Evolutionary conservation across 2,113 vertebrate species (phyloP), one percentile per base, ranked within the genome.

Genomic region (Nothoprocta perdicaria): DNA sequence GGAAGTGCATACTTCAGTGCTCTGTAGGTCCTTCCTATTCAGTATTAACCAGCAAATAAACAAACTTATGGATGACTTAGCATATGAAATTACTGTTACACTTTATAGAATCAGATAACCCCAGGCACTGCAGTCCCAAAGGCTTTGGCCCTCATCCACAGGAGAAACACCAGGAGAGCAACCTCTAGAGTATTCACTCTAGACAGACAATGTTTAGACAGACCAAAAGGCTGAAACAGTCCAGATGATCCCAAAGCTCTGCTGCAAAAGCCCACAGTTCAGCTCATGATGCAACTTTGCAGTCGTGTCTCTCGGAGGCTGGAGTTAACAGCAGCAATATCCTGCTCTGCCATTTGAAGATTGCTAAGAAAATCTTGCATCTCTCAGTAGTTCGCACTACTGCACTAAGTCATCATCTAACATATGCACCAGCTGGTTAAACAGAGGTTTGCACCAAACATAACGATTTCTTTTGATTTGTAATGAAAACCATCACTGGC

Each of bases 391-490:
- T 55, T 81, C 43, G 19, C 5, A 2, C 38, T 86, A 4, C 1
- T 75, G 46, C 38, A 43, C 52, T 50, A 72, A 55, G 33, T 72
- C 74, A 80, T 52, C 77, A 86, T 52, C 66, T 62, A 95, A 80
- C 60, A 69, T 1, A 0, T 72, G 72, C 45, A 74, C 79, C 91
- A 92, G 84, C 84, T 93, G 84, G 50, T 84, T 69, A 95, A 95
- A 86, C 63, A 93, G n/a, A 80, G 55, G 17, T 77, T 87, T 87
- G 78, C 53, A 80, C 19, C 0, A 6, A 89, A 87, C 62, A 72
- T 40, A 95, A 90, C 76, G 60, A 60, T 83, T 92, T 87, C 63
- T 93, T 94, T 91, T 94, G 58, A 91, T 87, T 91, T 85, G 63
- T 78, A 85, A 89, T 87, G 40, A 79, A 93, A 92, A 91, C 58